Evolutionary conservation across 2,888 invertebrate genomes (phyloP).

Genomic region (Camponotus fellah): DNA sequence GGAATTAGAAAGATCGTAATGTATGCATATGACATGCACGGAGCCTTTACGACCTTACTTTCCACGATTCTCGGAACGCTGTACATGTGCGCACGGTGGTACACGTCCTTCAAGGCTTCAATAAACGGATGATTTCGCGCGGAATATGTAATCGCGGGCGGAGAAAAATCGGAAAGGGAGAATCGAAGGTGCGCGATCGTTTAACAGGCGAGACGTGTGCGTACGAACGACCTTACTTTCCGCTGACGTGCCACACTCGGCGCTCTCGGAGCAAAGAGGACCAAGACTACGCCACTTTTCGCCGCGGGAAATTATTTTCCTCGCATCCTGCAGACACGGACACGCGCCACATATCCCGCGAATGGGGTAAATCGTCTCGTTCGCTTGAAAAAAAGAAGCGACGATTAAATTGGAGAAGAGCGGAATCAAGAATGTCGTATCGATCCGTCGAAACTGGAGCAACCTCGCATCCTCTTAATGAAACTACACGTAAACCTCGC

Average conservation of each 20-base stretch:
- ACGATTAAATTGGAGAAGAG: not conserved
- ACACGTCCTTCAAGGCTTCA: slow-evolving; percentile 48
- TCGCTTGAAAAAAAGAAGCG: not conserved
- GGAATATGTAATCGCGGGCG: slow-evolving; percentile 48
- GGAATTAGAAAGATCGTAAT: slow-evolving; percentile 45
- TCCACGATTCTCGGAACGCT: slow-evolving; percentile 68
- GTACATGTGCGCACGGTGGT: slow-evolving; percentile 8
- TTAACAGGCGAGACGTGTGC: slow-evolving; percentile 36
- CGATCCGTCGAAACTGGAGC: slow-evolving; percentile 19
- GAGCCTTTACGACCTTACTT: slow-evolving; percentile 63
- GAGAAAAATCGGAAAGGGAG: slow-evolving; percentile 26
- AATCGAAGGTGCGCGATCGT: slow-evolving; percentile 17
- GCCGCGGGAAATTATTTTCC: not conserved
- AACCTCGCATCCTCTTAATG: not conserved
- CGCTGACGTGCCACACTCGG: slow-evolving; percentile 12
- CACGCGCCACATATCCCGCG: not conserved
- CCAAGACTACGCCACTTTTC: not conserved
- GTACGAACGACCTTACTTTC: slow-evolving; percentile 46
- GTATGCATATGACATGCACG: slow-evolving; percentile 38
- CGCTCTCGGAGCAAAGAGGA: not conserved
- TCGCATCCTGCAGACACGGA: not conserved
- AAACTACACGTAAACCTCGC: not conserved
- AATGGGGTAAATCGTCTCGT: not conserved
- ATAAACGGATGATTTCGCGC: slow-evolving; percentile 50
- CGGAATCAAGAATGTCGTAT: not conserved